These are phyloP conservation scores for Haliaeetus leucogaster DNA, from an alignment of 2,113 vertebrate species.

Conservation along the genomic window DNA sequence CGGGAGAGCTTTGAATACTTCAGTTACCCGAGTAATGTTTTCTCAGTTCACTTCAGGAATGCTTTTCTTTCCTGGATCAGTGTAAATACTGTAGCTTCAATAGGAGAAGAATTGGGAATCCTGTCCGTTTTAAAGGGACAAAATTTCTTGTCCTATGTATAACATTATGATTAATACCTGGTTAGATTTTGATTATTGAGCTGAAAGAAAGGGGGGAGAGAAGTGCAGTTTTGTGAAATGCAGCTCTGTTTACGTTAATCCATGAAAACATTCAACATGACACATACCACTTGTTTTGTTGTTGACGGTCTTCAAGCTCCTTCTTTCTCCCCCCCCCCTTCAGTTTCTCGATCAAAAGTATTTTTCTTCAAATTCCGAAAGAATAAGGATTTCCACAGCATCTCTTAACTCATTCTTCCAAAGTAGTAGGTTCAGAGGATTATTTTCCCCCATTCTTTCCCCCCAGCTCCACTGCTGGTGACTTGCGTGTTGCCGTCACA, in stretches of 20 bases:
- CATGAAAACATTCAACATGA: neutral
- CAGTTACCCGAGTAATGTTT: neutral
- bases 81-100: neutral
- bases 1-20: neutral
- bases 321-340: neutral
- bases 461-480: neutral
- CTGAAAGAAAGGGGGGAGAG: neutral
- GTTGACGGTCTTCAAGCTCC: neutral
- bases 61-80: neutral
- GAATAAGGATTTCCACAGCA: neutral
- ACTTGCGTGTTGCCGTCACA: neutral
- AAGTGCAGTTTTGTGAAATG: neutral
- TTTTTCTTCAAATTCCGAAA: neutral
- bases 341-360: neutral
- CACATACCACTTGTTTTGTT: neutral
- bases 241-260: neutral
- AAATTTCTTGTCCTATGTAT: neutral
- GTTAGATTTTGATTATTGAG: neutral
- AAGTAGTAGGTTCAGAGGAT: neutral
- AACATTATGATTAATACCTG: neutral
- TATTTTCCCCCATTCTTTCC: neutral
- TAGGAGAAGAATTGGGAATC: neutral
- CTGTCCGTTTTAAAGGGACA: neutral
- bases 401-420: neutral
- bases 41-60: neutral